Conservation (phyloP, 2,113 vertebrate genomes). For the Chaetops frenatus region DNA sequence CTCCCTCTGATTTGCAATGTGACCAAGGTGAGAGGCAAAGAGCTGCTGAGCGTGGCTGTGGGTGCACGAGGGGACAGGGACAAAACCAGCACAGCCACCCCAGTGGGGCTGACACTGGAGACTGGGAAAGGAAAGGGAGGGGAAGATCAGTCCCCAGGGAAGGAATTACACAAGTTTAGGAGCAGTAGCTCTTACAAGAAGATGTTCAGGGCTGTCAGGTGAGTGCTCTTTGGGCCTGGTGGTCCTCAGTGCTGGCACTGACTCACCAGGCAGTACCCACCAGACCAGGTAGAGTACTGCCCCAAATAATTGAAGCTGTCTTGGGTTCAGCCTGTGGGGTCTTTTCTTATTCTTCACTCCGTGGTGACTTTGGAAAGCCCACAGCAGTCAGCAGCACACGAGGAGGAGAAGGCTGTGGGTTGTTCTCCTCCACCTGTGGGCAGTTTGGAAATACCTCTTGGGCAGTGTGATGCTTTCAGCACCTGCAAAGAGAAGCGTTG, state of each 20-base stretch:
- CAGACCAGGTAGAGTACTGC: neutral
- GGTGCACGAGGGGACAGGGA: accelerated
- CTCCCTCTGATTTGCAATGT: neutral
- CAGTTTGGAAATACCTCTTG: neutral
- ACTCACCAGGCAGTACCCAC: neutral
- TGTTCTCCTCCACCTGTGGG: neutral
- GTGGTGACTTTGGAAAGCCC: neutral
- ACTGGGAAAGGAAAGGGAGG: neutral
- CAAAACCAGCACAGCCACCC: accelerated
- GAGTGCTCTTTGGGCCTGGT: neutral
- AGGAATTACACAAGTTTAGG: neutral
- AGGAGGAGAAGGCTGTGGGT: neutral
- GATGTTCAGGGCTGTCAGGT: neutral
- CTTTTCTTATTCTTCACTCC: neutral
- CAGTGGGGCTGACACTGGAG: accelerated
- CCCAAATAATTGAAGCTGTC: neutral
- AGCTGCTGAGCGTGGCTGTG: neutral
- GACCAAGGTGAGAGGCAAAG: neutral
- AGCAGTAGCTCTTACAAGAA: neutral
- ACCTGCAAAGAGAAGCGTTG: neutral
- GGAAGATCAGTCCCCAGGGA: neutral
- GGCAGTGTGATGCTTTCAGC: neutral
- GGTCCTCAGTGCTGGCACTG: neutral
- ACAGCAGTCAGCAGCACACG: neutral
- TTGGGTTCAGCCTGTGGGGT: neutral